A percentile compares a stretch with the other conserved stretches of the same genome.
Conservation (phyloP, 37 sponge, comb jelly and placozoan species). For the Haliclona indistincta region DNA sequence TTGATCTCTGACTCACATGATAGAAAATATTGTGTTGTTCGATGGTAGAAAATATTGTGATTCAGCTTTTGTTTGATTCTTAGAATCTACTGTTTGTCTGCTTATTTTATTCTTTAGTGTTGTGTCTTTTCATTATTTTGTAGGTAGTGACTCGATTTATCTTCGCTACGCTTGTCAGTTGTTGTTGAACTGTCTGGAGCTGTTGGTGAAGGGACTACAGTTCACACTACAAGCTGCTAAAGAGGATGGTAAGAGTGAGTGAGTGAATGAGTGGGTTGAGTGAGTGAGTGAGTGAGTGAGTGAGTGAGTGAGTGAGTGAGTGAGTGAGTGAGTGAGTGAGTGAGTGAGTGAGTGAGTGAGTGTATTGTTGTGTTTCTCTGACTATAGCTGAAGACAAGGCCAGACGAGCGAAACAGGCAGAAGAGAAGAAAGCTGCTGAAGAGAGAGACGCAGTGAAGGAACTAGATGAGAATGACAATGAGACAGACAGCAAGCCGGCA, state of each 20-base stretch:
- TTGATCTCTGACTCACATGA: too few relatives aligned
- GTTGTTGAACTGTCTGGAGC: slow-evolving; percentile 45
- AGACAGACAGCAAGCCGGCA: background rate
- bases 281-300: background rate
- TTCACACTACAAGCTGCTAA: slow-evolving; percentile 22
- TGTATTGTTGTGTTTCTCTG: too few relatives aligned
- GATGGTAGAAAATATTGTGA: background rate
- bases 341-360: background rate
- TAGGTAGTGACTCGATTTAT: background rate
- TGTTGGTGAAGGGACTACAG: slow-evolving; percentile 39
- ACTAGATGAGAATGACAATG: background rate
- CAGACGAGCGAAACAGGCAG: background rate
- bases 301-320: background rate
- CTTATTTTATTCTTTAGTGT: too few relatives aligned
- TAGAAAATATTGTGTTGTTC: background rate
- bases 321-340: background rate
- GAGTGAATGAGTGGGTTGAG: background rate
- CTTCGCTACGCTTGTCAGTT: slow-evolving; percentile 8
- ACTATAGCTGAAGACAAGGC: background rate
- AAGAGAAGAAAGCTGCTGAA: slow-evolving; percentile 15
- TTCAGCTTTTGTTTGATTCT: background rate
- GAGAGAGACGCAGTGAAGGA: background rate
- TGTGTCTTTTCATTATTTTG: background rate
- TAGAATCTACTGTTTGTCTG: too few relatives aligned
- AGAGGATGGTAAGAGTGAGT: background rate